These are phyloP conservation scores for Silurus glanis DNA, from an alignment of 2,113 vertebrate species.

Conservation along the genomic window DNA sequence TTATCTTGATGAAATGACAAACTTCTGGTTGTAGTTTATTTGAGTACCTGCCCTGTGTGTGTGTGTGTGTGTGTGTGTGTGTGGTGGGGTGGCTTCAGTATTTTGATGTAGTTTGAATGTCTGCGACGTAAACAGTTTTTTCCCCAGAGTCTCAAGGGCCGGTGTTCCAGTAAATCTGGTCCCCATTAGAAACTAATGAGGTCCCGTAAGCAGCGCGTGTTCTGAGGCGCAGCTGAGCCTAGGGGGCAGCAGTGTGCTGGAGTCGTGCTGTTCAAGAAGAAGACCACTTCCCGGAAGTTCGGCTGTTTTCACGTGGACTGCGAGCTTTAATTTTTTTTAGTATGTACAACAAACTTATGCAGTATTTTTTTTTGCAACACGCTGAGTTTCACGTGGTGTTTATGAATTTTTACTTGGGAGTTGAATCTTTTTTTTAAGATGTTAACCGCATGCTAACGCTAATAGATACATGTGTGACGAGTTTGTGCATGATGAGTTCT, in stretches of 20 bases:
- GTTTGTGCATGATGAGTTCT: neutral
- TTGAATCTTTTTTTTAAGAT: neutral
- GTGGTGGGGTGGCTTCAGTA: too few species aligned
- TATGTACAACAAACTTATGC: neutral
- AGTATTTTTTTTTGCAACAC: neutral
- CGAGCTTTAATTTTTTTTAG: neutral
- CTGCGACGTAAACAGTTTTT: neutral
- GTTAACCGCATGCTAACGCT: slow-evolving; percentile 4
- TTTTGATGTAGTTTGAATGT: slow-evolving; percentile 1
- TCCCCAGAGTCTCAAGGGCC: neutral
- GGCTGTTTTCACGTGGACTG: slow-evolving; percentile 9
- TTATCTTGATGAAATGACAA: neutral
- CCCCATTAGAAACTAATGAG: neutral
- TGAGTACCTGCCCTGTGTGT: too few species aligned
- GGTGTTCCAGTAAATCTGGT: neutral
- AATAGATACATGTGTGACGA: neutral
- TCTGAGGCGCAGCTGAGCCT: neutral
- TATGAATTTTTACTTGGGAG: neutral
- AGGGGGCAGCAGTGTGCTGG: neutral
- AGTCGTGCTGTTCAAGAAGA: neutral
- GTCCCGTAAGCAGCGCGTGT: neutral
- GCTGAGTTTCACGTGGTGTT: neutral
- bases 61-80: neutral
- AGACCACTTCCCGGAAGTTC: neutral
- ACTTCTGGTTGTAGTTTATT: too few species aligned